Conservation (phyloP, 2,113 vertebrate genomes). For the Tursiops truncatus region DNA sequence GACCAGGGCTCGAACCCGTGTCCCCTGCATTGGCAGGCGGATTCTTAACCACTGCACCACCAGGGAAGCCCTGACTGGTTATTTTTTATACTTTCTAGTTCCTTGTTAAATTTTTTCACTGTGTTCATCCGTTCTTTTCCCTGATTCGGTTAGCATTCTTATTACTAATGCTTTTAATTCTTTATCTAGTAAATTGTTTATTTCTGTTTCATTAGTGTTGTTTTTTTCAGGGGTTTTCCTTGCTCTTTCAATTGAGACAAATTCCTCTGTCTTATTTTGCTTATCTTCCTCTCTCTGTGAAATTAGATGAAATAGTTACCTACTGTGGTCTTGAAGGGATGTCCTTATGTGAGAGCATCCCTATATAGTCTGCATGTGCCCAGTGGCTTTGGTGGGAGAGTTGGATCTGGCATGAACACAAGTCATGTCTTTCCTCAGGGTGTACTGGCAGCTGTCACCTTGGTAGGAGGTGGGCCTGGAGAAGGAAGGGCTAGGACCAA, state of each 20-base stretch:
- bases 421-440: background rate
- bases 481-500: background rate
- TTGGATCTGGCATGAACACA: background rate
- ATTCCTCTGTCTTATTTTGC: background rate
- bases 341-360: background rate
- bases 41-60: no score
- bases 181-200: background rate
- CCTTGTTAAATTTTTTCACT: background rate
- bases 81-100: background rate
- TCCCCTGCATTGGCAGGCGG: no score
- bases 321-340: background rate
- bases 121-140: background rate
- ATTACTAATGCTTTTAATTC: background rate
- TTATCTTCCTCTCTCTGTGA: background rate
- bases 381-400: background rate
- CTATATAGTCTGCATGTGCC: background rate
- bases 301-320: background rate
- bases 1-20: no score
- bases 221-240: background rate
- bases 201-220: background rate
- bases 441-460: background rate
- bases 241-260: background rate
- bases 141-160: background rate
- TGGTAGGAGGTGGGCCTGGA: background rate
- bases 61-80: background rate